Base-by-base conservation (phyloP, 2,113 vertebrate species). In the Perognathus longimembris region DNA sequence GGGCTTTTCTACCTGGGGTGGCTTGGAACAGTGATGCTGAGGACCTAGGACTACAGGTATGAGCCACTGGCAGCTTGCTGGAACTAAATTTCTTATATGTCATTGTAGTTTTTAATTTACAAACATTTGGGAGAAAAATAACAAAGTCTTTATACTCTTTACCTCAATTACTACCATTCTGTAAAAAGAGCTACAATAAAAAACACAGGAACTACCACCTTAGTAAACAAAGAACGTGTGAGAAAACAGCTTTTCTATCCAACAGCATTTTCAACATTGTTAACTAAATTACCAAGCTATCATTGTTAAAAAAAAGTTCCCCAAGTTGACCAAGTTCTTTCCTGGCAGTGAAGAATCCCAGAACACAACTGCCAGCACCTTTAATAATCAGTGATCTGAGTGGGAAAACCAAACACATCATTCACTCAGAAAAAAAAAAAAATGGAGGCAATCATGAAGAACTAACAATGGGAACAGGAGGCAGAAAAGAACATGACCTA, bases 331-430 rank as follows among this genome's bases (percentile, higher is more conserved):
- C 59, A 42, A 28, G 32, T 20, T 80, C 40, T 63, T 75, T 66
- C 42, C 3, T 15, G 77, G 22, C 40, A 61, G 57, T 14, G 66
- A 91, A 86, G 50, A 90, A 61, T 11, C 11, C 45, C 26, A 38
- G 3, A 21, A 30, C 18, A 24, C 36, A 83, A 74, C 0, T 7
- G 28, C 17, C 50, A 45, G 38, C 74, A 2, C 2, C 21, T 5
- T 66, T 6, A 69, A 34, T 20, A 50, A 61, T 22, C 30, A 7
- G 11, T 22, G 71, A 38, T 63, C 71, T 38, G 14, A 40, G 50
- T 0, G 0, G 30, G 28, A 83, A 66, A 15, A 8, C 4, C 0
- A 6, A 30, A 11, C 0, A 36, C 11, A 78, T 12, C 11, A 11
- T 45, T 45, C 45, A 45, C 45, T n/a, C n/a, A n/a, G n/a, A n/a